A percentile compares a stretch with the other conserved stretches of the same genome.
These are phyloP conservation scores for Ceratosolen solmsi DNA, from an alignment of 1,140 invertebrate species.

Conservation along the genomic window DNA sequence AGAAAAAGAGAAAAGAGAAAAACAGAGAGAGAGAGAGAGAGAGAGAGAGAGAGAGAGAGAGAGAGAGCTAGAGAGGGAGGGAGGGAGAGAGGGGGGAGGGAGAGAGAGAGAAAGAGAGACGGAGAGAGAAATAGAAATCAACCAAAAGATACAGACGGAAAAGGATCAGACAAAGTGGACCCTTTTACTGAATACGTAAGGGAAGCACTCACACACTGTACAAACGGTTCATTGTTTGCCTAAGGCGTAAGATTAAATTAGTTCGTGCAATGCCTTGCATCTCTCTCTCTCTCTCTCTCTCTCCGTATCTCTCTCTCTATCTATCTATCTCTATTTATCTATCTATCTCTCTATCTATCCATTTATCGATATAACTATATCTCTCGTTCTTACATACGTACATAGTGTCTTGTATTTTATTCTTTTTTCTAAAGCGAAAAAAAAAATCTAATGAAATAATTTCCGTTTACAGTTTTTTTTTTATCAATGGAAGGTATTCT, in stretches of 20 bases:
- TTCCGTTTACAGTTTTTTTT: slow-evolving; percentile 42
- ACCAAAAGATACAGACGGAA: not conserved
- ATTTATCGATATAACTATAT: too few species aligned
- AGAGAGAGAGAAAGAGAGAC: not conserved
- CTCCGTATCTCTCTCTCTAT: slow-evolving; percentile 7
- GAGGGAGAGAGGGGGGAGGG: too few species aligned
- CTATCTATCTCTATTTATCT: not conserved
- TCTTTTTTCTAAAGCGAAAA: not conserved
- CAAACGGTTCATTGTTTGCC: slow-evolving; percentile 58
- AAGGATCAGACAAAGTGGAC: slow-evolving; percentile 2
- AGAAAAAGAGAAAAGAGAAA: not conserved
- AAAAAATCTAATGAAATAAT: slow-evolving; percentile 12
- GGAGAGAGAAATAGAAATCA: too few species aligned
- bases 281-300: not conserved
- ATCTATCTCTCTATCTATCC: not conserved
- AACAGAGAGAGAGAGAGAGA: too few species aligned
- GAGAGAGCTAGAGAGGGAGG: too few species aligned
- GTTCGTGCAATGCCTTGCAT: slow-evolving; percentile 17
- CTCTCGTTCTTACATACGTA: too few species aligned
- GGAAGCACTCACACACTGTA: slow-evolving; percentile 17
- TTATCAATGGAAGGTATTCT: slow-evolving; percentile 17
- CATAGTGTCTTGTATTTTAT: not conserved
- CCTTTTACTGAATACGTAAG: slow-evolving; percentile 4
- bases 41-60: too few species aligned
- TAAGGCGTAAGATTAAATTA: slow-evolving; percentile 45